Evolutionary conservation across 2,113 vertebrate species (phyloP).

Genomic region (Catagonus wagneri): DNA sequence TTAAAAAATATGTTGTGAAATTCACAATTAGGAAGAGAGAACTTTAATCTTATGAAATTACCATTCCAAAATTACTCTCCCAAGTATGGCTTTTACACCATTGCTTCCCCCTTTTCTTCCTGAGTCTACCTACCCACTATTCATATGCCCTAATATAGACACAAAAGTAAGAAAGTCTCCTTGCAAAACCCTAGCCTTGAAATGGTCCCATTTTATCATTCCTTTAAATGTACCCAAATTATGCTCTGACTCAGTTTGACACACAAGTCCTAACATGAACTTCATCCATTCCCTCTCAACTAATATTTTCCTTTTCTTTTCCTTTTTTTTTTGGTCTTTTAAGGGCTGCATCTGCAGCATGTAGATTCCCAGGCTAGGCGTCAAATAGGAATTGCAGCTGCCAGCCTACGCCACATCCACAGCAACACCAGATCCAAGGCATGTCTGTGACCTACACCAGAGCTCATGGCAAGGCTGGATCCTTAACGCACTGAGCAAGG

Average conservation of each 20-base stretch:
- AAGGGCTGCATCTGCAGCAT: too few relatives aligned
- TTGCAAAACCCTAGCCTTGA: background rate
- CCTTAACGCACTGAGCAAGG: too few relatives aligned
- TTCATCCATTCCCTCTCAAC: background rate
- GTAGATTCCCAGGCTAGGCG: too few relatives aligned
- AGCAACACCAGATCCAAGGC: too few relatives aligned
- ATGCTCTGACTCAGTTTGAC: background rate
- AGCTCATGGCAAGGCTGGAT: too few relatives aligned
- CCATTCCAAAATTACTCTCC: background rate
- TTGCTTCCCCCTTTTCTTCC: background rate
- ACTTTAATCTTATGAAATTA: conserved; percentile 6
- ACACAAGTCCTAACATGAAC: background rate
- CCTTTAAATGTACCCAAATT: background rate
- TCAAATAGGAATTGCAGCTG: too few relatives aligned
- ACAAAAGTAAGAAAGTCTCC: background rate
- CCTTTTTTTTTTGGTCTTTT: too few relatives aligned
- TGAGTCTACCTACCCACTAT: background rate
- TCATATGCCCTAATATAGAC: background rate
- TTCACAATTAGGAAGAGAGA: background rate
- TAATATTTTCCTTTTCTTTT: background rate
- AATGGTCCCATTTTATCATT: background rate
- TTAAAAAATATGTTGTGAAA: background rate
- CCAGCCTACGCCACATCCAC: too few relatives aligned
- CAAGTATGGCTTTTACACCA: background rate
- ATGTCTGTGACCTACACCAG: too few relatives aligned